Conservation (phyloP, 2,113 vertebrate species). For the Nannobrachium achirus region DNA sequence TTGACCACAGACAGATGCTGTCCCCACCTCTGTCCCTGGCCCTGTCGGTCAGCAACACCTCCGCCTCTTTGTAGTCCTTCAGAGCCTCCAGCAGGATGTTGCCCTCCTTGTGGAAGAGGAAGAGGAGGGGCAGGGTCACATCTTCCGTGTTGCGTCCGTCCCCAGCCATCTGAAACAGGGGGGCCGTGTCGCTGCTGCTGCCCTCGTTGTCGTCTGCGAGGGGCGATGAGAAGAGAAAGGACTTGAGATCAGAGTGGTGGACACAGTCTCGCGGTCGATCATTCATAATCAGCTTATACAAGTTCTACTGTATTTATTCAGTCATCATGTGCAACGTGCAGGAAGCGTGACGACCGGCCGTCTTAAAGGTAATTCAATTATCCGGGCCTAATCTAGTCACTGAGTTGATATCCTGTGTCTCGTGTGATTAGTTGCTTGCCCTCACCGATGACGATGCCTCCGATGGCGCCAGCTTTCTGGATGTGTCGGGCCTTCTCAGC, state of each 20-base stretch:
- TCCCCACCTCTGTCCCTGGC: conserved; percentile 93
- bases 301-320: conserved; percentile 6
- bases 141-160: conserved; percentile 96
- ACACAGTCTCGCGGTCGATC: neutral
- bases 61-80: conserved; percentile 90
- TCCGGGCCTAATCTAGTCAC: conserved; percentile 36
- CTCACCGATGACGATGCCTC: conserved; percentile 97
- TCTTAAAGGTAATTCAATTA: conserved; percentile 52
- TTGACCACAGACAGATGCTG: neutral
- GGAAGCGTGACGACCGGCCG: conserved; percentile 13
- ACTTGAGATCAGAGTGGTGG: neutral
- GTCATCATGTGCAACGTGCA: conserved; percentile 2
- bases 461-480: conserved; percentile 94
- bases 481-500: conserved; percentile 96
- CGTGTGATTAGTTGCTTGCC: neutral
- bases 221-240: neutral
- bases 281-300: neutral
- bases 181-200: conserved; percentile 98
- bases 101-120: conserved; percentile 97
- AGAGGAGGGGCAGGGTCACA: conserved; percentile 92
- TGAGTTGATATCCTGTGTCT: conserved; percentile 22
- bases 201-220: conserved; percentile 95
- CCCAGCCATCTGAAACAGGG: conserved; percentile 98
- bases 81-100: conserved; percentile 93
- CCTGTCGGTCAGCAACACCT: conserved; percentile 96